Base-by-base conservation (phyloP, 2,797 vertebrate genomes). In the Thripadectes ignobilis region DNA sequence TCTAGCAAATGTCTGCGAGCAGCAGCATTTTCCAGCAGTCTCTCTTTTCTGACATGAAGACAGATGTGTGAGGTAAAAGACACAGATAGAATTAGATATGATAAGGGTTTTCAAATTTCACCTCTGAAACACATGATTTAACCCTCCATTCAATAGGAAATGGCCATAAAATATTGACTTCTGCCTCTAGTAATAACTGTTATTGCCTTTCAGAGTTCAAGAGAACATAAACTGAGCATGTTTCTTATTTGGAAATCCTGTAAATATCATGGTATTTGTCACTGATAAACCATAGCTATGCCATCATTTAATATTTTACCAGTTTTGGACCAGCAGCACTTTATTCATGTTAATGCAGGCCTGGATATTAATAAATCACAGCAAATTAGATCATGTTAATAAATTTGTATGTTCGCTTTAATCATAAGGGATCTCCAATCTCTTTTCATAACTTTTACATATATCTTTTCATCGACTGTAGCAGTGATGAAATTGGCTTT, bases 11-110 rank as follows among this genome's bases (percentile, higher is more conserved):
- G 96, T 69, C 83, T 97, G 26, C 97, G 97, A 92, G 93, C 83
- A 80, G 96, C 93, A 61, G 97, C 98, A 84, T 76, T 98, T 90
- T 98, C 97, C 95, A 98, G 88, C 38, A 99, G 93, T 41, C 97
- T 98, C 66, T 97, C 95, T 91, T 97, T 98, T 94, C 99, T 99
- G 93, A 27, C 92, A 46, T 54, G 62, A 91, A 95, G 75, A 55
- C 32, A 92, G 23, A 81, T 19, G 19, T 34, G 29, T 65, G 29
- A 93, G 10, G 69, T 16, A 59, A 72, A 86, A 80, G 55, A 23
- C 82, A 89, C 76, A 57, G 45, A 54, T 27, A 49, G 41, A 55
- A 46, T 72, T 73, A 93, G 18, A 38, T 10, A 66, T 27, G 27
- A 63, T 10, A 49, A 52, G 14, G 1, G 7, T 6, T 94, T 73